These are phyloP conservation scores for Hiodon alosoides DNA, from an alignment of 2,113 vertebrate genomes.

Conservation along the genomic window DNA sequence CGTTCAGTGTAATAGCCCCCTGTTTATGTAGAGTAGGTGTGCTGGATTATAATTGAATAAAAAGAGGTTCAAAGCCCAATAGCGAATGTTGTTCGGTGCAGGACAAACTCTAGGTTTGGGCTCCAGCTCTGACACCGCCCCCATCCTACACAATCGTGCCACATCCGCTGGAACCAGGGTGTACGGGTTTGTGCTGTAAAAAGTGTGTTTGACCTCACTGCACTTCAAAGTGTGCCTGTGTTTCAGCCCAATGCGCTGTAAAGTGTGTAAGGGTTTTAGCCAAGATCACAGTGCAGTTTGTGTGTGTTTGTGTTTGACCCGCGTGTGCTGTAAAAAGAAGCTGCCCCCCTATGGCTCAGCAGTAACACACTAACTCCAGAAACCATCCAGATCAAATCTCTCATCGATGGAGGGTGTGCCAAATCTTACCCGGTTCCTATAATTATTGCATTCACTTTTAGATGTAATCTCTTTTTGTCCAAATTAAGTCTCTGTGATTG, in stretches of 20 bases:
- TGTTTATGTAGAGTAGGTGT: background rate
- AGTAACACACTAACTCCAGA: background rate
- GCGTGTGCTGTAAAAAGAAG: constrained; percentile 12
- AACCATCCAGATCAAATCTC: background rate
- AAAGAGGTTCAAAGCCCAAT: background rate
- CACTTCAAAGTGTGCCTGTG: too few species aligned
- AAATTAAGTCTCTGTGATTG: constrained; percentile 25
- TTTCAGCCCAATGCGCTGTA: too few species aligned
- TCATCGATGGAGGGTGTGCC: background rate
- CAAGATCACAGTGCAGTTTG: constrained; percentile 7
- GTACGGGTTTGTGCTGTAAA: constrained; percentile 43
- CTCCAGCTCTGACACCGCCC: background rate
- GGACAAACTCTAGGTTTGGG: background rate
- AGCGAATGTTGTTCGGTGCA: background rate
- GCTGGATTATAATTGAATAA: background rate
- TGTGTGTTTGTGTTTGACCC: constrained; percentile 36
- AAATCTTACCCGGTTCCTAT: background rate
- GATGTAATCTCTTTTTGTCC: constrained; percentile 29
- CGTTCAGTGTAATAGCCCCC: background rate
- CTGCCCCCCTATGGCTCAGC: background rate
- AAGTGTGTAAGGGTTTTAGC: too few species aligned
- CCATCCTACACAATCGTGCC: background rate
- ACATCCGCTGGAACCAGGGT: constrained; percentile 28
- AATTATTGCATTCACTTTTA: background rate
- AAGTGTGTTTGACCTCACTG: constrained; percentile 5